A percentile compares a stretch with the other conserved stretches of the same genome.
These are phyloP conservation scores for Ichneumoninae sp. DNA, from an alignment of 2,888 invertebrate species.

Conservation along the genomic window DNA sequence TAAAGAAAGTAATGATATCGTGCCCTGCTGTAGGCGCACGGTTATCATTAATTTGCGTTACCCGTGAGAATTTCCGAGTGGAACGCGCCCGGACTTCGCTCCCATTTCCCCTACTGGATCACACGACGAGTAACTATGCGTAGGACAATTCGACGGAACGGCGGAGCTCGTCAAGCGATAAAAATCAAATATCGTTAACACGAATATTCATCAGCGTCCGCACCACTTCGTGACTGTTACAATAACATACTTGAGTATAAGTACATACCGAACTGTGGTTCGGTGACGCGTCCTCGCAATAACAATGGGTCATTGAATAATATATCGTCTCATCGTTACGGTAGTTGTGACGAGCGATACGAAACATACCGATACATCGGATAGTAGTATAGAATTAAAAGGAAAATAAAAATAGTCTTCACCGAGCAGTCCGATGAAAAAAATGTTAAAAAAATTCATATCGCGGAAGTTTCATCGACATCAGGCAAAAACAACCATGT, in stretches of 20 bases:
- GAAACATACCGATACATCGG: neutral
- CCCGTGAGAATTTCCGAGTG: constrained; percentile 65
- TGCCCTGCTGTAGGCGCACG: constrained; percentile 37
- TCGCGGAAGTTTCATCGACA: too few relatives aligned
- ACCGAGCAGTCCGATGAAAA: neutral
- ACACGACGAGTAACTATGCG: neutral
- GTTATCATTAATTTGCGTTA: constrained; percentile 67
- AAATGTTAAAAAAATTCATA: too few relatives aligned
- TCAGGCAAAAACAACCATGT: too few relatives aligned
- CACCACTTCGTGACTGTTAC: neutral
- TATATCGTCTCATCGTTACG: constrained; percentile 8
- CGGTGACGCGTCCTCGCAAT: neutral
- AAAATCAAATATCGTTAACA: constrained; percentile 45
- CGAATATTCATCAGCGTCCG: constrained; percentile 19
- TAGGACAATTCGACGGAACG: constrained; percentile 1
- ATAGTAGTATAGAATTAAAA: neutral
- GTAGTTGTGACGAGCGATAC: neutral
- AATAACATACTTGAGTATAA: neutral
- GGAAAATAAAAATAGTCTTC: neutral
- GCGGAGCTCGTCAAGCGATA: constrained; percentile 35
- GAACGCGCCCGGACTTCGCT: constrained; percentile 23
- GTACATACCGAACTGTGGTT: neutral
- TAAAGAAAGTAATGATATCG: constrained; percentile 61
- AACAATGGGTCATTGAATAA: constrained; percentile 12
- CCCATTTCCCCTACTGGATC: neutral